These are phyloP conservation scores for Diorhabda carinulata DNA, from an alignment of 1,140 invertebrate species.

Conservation along the genomic window DNA sequence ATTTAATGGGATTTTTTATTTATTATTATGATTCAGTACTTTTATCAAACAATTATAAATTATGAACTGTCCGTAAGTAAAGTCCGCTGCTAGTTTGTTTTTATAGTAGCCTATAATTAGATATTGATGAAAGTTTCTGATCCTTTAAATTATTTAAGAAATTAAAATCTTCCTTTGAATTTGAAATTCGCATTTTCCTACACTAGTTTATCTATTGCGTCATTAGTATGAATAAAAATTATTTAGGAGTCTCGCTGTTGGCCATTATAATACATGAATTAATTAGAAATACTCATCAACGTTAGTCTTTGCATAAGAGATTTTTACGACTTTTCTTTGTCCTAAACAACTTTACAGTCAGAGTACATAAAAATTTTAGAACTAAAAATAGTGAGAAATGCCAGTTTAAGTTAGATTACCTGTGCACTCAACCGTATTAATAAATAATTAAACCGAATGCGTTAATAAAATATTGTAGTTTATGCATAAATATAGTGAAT, in stretches of 20 bases:
- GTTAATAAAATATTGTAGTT: neutral
- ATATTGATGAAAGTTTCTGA: too few species aligned
- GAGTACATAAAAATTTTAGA: neutral
- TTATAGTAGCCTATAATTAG: too few species aligned
- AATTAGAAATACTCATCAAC: neutral
- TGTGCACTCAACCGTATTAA: neutral
- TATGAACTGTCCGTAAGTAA: too few species aligned
- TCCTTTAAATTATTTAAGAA: too few species aligned
- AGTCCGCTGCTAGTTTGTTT: too few species aligned
- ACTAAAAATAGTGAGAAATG: neutral
- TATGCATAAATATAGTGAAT: too few species aligned
- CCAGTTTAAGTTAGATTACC: neutral
- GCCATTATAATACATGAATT: slow-evolving; percentile 1
- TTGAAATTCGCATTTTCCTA: too few species aligned
- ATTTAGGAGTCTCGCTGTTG: neutral
- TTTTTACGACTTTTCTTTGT: slow-evolving; percentile 1
- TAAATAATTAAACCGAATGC: neutral
- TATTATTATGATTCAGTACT: too few species aligned
- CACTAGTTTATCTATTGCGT: neutral
- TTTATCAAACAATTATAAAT: too few species aligned
- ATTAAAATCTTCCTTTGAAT: too few species aligned
- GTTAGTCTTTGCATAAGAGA: neutral
- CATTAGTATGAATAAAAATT: neutral
- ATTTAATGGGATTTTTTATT: too few species aligned
- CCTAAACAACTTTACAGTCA: neutral